Evolutionary conservation across 2,797 vertebrate genomes (phyloP).

Genomic region (Acanthis flammea): DNA sequence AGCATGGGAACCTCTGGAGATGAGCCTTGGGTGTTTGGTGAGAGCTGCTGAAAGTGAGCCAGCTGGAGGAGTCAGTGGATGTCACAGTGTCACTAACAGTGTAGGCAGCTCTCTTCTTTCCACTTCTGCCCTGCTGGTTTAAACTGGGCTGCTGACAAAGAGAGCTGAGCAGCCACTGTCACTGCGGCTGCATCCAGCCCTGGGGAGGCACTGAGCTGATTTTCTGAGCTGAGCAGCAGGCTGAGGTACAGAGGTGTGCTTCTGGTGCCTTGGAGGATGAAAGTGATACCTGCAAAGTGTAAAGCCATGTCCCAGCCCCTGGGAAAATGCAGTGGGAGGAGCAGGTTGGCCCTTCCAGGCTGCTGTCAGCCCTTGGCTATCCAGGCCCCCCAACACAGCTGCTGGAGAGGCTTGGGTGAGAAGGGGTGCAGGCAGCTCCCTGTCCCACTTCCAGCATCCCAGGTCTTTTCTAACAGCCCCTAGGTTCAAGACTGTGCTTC

Average conservation of each 20-base stretch:
- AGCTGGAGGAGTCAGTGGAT: background rate
- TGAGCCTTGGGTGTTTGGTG: background rate
- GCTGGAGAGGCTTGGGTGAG: background rate
- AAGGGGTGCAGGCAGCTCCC: background rate
- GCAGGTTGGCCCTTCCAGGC: background rate
- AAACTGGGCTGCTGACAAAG: background rate
- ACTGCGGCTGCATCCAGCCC: rapidly evolving
- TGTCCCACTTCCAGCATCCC: background rate
- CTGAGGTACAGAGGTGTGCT: background rate
- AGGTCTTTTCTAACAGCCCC: background rate
- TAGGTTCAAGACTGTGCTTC: background rate
- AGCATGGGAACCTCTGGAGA: background rate
- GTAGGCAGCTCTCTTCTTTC: background rate
- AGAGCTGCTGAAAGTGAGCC: background rate
- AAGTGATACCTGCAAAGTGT: background rate
- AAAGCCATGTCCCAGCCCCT: background rate
- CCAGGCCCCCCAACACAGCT: background rate
- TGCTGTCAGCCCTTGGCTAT: background rate
- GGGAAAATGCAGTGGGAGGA: background rate
- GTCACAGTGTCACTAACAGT: background rate
- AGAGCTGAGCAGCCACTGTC: background rate
- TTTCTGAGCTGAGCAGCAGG: background rate
- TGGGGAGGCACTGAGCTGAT: background rate
- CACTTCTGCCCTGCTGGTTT: background rate
- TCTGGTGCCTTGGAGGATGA: background rate